Percentiles rank a stretch among this genome's conserved stretches.
Conservation (phyloP, 2,888 invertebrate species). For the Listrodromus nycthemerus region DNA sequence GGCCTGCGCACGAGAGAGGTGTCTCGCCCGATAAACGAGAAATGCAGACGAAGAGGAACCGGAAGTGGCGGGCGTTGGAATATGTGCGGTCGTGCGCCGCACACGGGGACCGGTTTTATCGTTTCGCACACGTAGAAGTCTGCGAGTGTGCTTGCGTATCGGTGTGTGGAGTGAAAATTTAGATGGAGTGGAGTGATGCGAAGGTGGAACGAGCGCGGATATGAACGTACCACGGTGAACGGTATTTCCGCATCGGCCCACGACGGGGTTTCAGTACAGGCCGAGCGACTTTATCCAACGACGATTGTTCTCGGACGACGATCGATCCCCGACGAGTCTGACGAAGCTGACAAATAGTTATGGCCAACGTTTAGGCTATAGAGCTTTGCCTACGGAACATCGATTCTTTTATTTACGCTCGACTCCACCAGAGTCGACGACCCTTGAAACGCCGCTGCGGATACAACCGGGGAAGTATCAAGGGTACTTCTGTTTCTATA, state of each 20-base stretch:
- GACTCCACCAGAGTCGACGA: slow-evolving; percentile 32
- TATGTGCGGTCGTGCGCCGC: slow-evolving; percentile 25
- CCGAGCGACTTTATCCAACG: slow-evolving; percentile 23
- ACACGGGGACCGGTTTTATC: slow-evolving; percentile 46
- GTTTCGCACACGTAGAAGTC: slow-evolving; percentile 12
- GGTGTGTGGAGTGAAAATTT: not conserved
- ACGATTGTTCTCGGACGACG: slow-evolving; percentile 54
- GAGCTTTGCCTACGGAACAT: not conserved
- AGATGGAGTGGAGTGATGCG: not conserved
- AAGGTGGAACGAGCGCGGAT: not conserved
- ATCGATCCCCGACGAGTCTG: slow-evolving; percentile 56
- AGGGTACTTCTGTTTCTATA: not conserved
- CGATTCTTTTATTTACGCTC: slow-evolving; percentile 39
- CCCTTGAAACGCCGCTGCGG: slow-evolving; percentile 50
- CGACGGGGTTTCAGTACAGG: slow-evolving; percentile 37
- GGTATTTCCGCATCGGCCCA: slow-evolving; percentile 32
- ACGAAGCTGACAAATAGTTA: slow-evolving; percentile 53
- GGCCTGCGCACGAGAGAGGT: slow-evolving; percentile 7
- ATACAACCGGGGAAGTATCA: slow-evolving; percentile 14
- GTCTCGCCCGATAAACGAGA: slow-evolving; percentile 25
- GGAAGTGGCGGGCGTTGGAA: slow-evolving; percentile 57
- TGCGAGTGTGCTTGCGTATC: not conserved
- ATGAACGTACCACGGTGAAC: not conserved
- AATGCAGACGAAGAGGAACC: slow-evolving; percentile 52
- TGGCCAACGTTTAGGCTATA: slow-evolving; percentile 14